Conservation (phyloP, 2,888 invertebrate species). For the Callosobruchus maculatus region DNA sequence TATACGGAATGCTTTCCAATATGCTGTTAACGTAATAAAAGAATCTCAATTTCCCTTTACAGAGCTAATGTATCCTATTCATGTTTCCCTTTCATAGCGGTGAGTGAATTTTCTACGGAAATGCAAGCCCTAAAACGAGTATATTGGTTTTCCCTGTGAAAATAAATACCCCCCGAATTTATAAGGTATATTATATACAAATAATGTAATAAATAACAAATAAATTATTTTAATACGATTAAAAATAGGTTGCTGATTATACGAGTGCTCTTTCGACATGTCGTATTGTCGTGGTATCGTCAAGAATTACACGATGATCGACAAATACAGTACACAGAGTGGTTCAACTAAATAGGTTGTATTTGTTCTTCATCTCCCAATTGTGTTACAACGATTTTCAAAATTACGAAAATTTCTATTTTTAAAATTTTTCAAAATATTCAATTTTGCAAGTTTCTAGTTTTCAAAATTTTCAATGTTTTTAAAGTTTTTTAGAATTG, state of each 20-base stretch:
- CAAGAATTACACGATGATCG: neutral
- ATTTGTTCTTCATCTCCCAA: too few species aligned
- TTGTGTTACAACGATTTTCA: too few species aligned
- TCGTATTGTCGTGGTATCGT: neutral
- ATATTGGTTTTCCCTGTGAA: neutral
- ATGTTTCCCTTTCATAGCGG: neutral
- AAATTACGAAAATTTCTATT: too few species aligned
- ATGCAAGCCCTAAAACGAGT: neutral
- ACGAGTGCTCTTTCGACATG: neutral
- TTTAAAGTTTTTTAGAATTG: too few species aligned
- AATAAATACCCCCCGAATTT: neutral
- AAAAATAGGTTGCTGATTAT: neutral
- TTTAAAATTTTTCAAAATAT: too few species aligned
- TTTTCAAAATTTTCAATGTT: too few species aligned
- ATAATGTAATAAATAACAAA: neutral
- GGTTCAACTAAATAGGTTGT: neutral
- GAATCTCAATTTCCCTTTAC: neutral
- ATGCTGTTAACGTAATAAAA: neutral
- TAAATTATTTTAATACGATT: neutral
- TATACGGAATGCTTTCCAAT: neutral
- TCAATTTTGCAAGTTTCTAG: too few species aligned
- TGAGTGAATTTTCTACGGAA: neutral
- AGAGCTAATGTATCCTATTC: neutral
- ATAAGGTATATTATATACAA: too few species aligned
- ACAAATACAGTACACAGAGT: neutral